Evolutionary conservation across 2,888 invertebrate genomes (phyloP), one percentile per base, ranked within the genome.

Genomic region (Acanthoscelides obtectus): DNA sequence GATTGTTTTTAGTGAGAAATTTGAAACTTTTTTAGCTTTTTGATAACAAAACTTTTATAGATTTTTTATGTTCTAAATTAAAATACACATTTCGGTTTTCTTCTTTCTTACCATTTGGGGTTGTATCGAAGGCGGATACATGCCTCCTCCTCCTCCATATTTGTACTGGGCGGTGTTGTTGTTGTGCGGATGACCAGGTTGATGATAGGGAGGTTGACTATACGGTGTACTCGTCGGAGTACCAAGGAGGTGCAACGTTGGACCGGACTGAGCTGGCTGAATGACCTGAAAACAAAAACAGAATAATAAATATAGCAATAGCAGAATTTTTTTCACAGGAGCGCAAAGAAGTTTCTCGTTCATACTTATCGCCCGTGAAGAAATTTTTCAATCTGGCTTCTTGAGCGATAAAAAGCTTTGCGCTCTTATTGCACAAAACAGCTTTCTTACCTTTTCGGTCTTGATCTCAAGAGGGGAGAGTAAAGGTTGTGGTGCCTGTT

Each of bases 381-480:
- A n/a, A n/a, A n/a, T n/a, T n/a, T n/a, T n/a, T n/a, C n/a, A n/a
- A n/a, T n/a, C n/a, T n/a, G n/a, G n/a, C n/a, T n/a, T n/a, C n/a
- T n/a, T n/a, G n/a, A n/a, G n/a, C n/a, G 8, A 25, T 25, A 25
- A 25, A 25, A 25, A 25, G 8, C 25, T 25, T 65, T 19, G 66
- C 63, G 22, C 0, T n/a, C n/a, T n/a, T n/a, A n/a, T 25, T 5
- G 25, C 25, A 25, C 8, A 25, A 25, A 25, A 25, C 8, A 25
- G n/a, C 12, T 64, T 66, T 66, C 71, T 70, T 75, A 79, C 83
- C 87, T 92, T 91, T 85, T 94, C 94, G 79, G 92, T 93, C 86
- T 94, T 94, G 82, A 94, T 93, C 86, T 94, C 93, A 83, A 93
- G 87, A 76, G 93, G 93, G 81, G 93, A 93, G 82, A 93, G 88